phyloP scores from a whole-genome alignment of 2,113 vertebrate genomes.

The Istiophorus platypterus region DNA sequence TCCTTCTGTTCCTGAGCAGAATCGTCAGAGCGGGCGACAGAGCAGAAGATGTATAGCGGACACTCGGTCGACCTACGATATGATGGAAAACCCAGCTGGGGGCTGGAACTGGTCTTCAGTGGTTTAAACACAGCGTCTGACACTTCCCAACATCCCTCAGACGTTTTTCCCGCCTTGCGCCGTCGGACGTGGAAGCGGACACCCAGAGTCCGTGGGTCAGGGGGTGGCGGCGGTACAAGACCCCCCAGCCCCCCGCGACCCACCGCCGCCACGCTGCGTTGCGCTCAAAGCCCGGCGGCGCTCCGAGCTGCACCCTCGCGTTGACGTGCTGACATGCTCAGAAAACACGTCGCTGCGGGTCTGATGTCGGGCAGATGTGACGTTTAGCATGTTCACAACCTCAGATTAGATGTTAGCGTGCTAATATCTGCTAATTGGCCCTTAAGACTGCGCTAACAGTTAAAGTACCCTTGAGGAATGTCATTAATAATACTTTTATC shows the following conservation, averaged over 20 bases:
- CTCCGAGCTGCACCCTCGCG: not conserved
- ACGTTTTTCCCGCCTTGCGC: no score
- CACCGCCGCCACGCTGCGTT: no score
- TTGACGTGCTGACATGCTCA: not conserved
- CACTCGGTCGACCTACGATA: constrained; percentile 27
- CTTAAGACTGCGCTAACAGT: no score
- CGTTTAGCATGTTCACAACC: not conserved
- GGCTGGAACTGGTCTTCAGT: no score
- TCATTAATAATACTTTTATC: no score
- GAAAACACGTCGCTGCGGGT: no score
- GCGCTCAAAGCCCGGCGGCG: not conserved
- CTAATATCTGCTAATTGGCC: not conserved
- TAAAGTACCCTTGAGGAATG: no score
- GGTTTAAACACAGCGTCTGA: no score
- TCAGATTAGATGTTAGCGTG: not conserved
- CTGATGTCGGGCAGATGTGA: not conserved
- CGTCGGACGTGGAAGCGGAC: not conserved
- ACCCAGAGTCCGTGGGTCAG: not conserved
- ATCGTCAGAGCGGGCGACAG: constrained; percentile 9
- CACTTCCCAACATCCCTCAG: no score
- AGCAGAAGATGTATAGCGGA: constrained; percentile 45
- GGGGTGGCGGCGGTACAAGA: no score
- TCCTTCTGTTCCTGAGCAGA: constrained; percentile 46
- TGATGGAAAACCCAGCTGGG: not conserved
- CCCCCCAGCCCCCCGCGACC: no score